Evolutionary conservation across 2,888 invertebrate species (phyloP).

Genomic region (Leptinotarsa haldemani): DNA sequence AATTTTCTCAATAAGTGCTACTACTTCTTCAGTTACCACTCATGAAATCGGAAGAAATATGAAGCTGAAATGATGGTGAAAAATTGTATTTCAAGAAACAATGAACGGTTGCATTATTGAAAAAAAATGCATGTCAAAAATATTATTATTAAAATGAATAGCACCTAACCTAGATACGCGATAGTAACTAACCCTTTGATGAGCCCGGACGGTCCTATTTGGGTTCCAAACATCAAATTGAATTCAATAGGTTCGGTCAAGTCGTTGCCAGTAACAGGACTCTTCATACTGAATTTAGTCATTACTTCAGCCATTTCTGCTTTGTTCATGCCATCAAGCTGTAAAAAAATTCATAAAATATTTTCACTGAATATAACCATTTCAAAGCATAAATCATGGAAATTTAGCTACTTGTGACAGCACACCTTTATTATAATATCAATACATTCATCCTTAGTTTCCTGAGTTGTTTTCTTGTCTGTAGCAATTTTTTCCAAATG

Average conservation of each 20-base stretch:
- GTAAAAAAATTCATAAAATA: constrained; percentile 31
- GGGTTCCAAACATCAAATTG: constrained; percentile 98
- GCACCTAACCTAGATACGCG: too few species aligned
- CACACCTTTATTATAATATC: constrained; percentile 80
- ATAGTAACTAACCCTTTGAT: constrained; percentile 78
- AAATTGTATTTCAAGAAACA: too few species aligned
- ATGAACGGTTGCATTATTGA: too few species aligned
- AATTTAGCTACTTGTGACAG: background rate
- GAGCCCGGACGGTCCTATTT: constrained; percentile 96
- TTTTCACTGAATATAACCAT: too few species aligned
- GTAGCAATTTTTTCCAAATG: constrained; percentile 86
- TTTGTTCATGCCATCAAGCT: constrained; percentile 91
- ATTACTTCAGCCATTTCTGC: constrained; percentile 90
- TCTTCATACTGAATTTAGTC: constrained; percentile 90
- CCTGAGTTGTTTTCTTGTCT: constrained; percentile 84
- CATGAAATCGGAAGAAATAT: too few species aligned
- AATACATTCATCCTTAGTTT: constrained; percentile 78
- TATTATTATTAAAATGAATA: too few species aligned
- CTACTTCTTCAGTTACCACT: too few species aligned
- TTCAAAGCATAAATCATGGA: too few species aligned
- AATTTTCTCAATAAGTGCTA: too few species aligned
- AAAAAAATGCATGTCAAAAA: too few species aligned
- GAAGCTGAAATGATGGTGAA: too few species aligned
- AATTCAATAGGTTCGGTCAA: constrained; percentile 96
- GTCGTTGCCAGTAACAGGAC: constrained; percentile 95